A percentile compares a stretch with the other conserved stretches of the same genome.
phyloP scores from a whole-genome alignment of 2,113 vertebrate genomes.

The Tragelaphus imberbis region DNA sequence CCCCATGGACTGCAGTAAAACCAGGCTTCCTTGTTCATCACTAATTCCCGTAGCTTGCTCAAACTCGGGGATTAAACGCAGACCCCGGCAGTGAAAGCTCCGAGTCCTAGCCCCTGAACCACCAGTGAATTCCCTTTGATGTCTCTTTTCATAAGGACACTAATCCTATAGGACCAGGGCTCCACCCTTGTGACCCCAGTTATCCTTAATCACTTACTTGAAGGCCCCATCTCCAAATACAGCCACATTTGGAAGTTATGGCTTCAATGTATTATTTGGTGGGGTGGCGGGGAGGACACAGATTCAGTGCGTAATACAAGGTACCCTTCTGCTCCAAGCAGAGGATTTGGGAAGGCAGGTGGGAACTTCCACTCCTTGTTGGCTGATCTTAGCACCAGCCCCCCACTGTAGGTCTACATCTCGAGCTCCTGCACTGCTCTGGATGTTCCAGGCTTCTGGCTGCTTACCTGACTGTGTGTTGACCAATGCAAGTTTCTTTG shows the following conservation, averaged over 20 bases:
- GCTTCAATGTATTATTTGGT: fast-evolving
- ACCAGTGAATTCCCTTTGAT: neutral
- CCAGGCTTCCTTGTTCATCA: neutral
- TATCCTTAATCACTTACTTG: neutral
- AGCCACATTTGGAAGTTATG: neutral
- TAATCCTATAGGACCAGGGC: neutral
- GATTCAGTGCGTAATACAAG: fast-evolving
- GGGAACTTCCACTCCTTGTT: too few relatives aligned
- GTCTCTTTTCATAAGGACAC: neutral
- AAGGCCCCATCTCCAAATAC: neutral
- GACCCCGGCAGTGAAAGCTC: neutral
- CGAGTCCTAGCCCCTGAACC: neutral
- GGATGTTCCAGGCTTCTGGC: neutral
- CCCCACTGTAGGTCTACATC: neutral
- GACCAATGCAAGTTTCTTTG: neutral
- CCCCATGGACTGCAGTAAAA: neutral
- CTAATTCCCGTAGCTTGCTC: neutral
- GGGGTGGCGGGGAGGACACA: neutral
- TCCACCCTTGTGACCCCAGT: neutral
- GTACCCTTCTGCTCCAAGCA: neutral
- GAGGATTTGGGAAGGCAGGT: neutral
- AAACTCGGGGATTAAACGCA: neutral
- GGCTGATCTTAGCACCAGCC: neutral
- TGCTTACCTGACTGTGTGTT: fast-evolving
- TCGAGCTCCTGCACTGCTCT: neutral